Base-by-base conservation (phyloP, 2,888 invertebrate genomes). In the Rhogogaster chlorosoma region DNA sequence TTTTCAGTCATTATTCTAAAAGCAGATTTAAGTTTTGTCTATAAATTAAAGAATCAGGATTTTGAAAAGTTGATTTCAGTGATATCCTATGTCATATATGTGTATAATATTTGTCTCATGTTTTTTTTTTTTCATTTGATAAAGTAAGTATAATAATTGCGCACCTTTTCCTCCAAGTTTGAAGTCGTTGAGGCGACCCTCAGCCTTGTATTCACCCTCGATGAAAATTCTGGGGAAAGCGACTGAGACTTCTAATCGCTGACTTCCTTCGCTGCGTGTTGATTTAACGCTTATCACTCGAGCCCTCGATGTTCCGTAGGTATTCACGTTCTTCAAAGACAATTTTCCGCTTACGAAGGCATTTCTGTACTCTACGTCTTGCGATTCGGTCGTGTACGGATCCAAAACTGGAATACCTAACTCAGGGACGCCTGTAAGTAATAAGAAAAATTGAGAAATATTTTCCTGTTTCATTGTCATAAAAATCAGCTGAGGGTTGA, bases 101-200 rank as follows among this genome's bases (percentile, higher is more conserved):
- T 45, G 4, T 12, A 12, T 1, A 45, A 45, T 45, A 45, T 15
- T 3, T 45, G 45, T 45, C 18, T 1, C 49, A 6, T n/a, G 49
- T 18, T 49, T 49, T 10, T 49, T 49, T 49, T 10, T 49, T 49
- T 6, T 5, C 1, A 49, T 61, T 61, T 61, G 61, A 26, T 61
- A 10, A 15, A 67, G 32, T 32, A 18, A 26, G 26, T 32, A 78
- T 57, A 29, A 53, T 18, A 36, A 49, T 22, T 83, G 93, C 94
- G 94, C 92, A 96, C 96, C 94, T 95, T 96, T 94, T 42, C 96
- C 96, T 85, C 94, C 94, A 86, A 97, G 90, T 88, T 95, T 95
- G 87, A 96, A 93, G 12, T 95, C 93, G 87, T 96, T 96, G 84
- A 96, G 93, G 57, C 94, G 93, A 18, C 96, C 96, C 86, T 95